Conservation (phyloP, 1,140 invertebrate species). For the Drosophila arawakana region DNA sequence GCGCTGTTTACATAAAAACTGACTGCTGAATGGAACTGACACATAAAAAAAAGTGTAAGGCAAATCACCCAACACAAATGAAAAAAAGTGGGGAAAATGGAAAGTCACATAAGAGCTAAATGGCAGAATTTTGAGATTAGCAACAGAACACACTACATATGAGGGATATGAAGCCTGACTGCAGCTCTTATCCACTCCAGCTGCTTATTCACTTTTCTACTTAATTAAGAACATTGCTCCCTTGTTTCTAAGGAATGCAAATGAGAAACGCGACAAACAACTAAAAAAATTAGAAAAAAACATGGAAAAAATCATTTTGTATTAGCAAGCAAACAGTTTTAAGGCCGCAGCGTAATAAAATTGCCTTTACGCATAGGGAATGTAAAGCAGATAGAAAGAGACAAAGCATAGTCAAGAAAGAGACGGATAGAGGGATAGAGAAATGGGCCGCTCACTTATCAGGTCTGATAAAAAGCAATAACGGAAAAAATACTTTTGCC, state of each 20-base stretch:
- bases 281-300: conserved; percentile 24
- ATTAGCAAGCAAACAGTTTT: conserved; percentile 80
- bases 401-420: not conserved
- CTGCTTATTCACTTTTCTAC: conserved; percentile 46
- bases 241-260: conserved; percentile 64
- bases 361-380: conserved; percentile 40
- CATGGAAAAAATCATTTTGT: conserved; percentile 67
- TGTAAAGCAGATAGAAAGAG: not conserved
- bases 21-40: conserved; percentile 54
- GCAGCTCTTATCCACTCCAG: not conserved
- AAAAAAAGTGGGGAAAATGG: conserved; percentile 31
- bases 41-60: conserved; percentile 9
- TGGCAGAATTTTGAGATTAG: conserved; percentile 71
- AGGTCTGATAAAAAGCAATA: conserved; percentile 79
- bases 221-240: conserved; percentile 79
- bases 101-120: conserved; percentile 53
- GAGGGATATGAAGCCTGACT: conserved; percentile 45
- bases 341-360: conserved; percentile 76
- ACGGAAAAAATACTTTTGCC: conserved; percentile 70
- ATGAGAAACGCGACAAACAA: conserved; percentile 59
- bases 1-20: conserved; percentile 74
- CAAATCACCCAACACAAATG: conserved; percentile 9
- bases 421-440: not conserved
- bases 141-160: conserved; percentile 50
- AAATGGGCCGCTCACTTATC: conserved; percentile 58